Conservation (phyloP, 92 coral and sea anemone genomes). For the Pocillopora meandrina region DNA sequence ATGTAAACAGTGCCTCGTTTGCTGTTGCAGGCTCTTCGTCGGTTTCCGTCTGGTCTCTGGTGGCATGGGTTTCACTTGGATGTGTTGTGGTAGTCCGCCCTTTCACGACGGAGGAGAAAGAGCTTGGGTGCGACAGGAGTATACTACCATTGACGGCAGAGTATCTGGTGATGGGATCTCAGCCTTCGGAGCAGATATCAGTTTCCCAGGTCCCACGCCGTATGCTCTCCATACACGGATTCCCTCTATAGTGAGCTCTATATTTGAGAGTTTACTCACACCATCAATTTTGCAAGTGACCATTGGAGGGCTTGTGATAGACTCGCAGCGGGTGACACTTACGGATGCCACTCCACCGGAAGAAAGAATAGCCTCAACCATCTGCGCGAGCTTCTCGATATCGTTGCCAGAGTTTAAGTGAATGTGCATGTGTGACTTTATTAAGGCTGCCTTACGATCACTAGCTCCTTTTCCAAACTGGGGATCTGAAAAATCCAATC, state of each 20-base stretch:
- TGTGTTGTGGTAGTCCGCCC: neutral
- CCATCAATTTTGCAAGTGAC: slow-evolving; percentile 42
- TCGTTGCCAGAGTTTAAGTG: slow-evolving; percentile 55
- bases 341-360: slow-evolving; percentile 58
- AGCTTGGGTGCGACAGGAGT: slow-evolving; percentile 7
- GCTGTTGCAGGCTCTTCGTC: neutral
- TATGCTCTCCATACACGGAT: slow-evolving; percentile 41
- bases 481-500: slow-evolving; percentile 57
- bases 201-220: slow-evolving; percentile 33
- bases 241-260: slow-evolving; percentile 39
- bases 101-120: slow-evolving; percentile 11
- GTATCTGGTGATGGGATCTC: neutral
- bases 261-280: slow-evolving; percentile 38
- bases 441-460: slow-evolving; percentile 55
- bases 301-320: slow-evolving; percentile 39
- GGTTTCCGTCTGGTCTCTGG: neutral
- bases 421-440: slow-evolving; percentile 52
- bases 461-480: slow-evolving; percentile 63
- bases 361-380: slow-evolving; percentile 58
- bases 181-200: slow-evolving; percentile 11
- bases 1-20: slow-evolving; percentile 30
- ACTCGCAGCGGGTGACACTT: slow-evolving; percentile 54
- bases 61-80: neutral
- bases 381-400: slow-evolving; percentile 59
- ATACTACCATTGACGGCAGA: slow-evolving; percentile 31